Base-by-base conservation (phyloP, 2,113 vertebrate species). In the Sterna hirundo region DNA sequence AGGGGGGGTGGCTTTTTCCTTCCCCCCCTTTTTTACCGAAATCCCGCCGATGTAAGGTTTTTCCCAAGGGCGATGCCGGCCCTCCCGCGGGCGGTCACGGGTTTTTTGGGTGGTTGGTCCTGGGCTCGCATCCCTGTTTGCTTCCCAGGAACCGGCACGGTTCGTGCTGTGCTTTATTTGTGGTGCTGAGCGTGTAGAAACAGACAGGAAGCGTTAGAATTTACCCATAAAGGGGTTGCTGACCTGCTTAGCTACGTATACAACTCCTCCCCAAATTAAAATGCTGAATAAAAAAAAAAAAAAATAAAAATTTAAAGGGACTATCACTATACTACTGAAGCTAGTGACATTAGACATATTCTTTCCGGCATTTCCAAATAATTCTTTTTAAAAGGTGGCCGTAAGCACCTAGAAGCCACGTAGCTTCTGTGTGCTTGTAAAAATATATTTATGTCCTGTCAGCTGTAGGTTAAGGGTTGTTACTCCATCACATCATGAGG, bases 71-170 rank as follows among this genome's bases (percentile, higher is more conserved):
- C 1, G 17, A 9, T 38, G 75, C 44, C n/a, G 34, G 11, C 54
- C 22, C 21, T 51, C 38, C 58, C 2, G 1, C 7, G 0, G 29
- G 22, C 3, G 2, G 55, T 27, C 21, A 25, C 60, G 2, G 6
- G 2, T 68, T n/a, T 60, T 17, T 13, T 23, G 6, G 4, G 85
- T 14, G 14, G 57, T 62, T 52, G 62, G 38, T 19, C 23, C 64
- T 32, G 80, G 25, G n/a, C 49, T 77, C 13, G 2, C 4, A 1
- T 12, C 49, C 13, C 51, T 6, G 14, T 42, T 61, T 36, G 5
- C 5, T 57, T 34, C n/a, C 14, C 55, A 30, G 71, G 54, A 54
- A 5, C 57, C 3, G 0, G 4, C 4, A 2, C 15, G 44, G 38
- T 52, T 38, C 32, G 36, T 46, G 82, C 68, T 30, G 60, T 25